These are phyloP conservation scores for Phyto melanocephala DNA, from an alignment of 2,888 invertebrate genomes.

Conservation along the genomic window DNA sequence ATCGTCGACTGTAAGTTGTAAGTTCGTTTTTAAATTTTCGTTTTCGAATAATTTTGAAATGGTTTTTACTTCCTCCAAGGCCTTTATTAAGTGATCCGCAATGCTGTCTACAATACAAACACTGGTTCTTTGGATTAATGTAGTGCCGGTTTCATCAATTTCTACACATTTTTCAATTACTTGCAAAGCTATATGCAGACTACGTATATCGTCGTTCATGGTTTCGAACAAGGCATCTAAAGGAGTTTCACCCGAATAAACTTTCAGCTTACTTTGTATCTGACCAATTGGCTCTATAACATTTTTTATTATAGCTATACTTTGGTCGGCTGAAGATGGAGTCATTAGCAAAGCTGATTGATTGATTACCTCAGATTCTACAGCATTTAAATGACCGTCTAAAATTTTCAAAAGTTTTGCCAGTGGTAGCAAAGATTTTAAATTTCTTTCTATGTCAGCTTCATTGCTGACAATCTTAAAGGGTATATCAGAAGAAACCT, in stretches of 20 bases:
- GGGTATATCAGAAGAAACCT: conserved; percentile 70
- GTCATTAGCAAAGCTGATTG: conserved; percentile 85
- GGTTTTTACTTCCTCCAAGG: conserved; percentile 80
- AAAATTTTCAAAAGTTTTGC: conserved; percentile 79
- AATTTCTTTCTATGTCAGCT: conserved; percentile 78
- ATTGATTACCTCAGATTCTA: conserved; percentile 83
- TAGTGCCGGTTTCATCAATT: conserved; percentile 83
- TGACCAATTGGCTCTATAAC: conserved; percentile 83
- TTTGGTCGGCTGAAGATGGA: conserved; percentile 83
- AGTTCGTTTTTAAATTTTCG: conserved; percentile 78
- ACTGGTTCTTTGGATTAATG: conserved; percentile 85
- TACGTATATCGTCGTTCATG: conserved; percentile 83
- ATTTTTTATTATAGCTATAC: conserved; percentile 83
- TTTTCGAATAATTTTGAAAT: conserved; percentile 79
- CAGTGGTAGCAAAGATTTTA: conserved; percentile 77
- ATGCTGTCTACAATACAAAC: conserved; percentile 83
- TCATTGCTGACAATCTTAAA: conserved; percentile 79
- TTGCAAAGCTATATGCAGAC: conserved; percentile 83
- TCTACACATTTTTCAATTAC: conserved; percentile 85
- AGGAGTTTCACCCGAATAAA: conserved; percentile 79
- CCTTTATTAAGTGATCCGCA: conserved; percentile 81
- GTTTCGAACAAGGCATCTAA: conserved; percentile 80
- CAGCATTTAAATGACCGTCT: conserved; percentile 81
- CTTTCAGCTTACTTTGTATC: conserved; percentile 82
- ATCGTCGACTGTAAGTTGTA: conserved; percentile 80